Conservation (phyloP, 2,113 vertebrate species). For the Caranx melampygus region DNA sequence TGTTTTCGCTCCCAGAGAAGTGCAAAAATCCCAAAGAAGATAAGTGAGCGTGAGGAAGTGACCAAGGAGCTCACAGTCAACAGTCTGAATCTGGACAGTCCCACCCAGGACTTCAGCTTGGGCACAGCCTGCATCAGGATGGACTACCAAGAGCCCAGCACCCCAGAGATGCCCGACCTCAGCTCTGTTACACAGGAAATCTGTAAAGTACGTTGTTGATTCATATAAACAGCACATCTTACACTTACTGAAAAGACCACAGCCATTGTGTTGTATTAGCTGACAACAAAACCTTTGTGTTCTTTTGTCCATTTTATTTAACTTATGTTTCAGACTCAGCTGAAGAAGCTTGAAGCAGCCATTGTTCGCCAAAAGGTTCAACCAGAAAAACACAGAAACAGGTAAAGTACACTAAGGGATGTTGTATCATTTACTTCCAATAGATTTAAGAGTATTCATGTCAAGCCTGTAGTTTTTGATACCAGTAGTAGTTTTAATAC, state of each 20-base stretch:
- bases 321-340: slow-evolving; percentile 75
- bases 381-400: slow-evolving; percentile 55
- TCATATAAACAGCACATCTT: not conserved
- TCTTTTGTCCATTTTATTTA: slow-evolving; percentile 26
- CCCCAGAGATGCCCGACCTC: slow-evolving; percentile 84
- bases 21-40: slow-evolving; percentile 32
- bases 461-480: not conserved
- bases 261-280: not conserved
- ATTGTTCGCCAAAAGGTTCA: slow-evolving; percentile 2
- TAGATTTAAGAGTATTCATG: too few species aligned
- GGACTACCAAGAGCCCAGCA: slow-evolving; percentile 68
- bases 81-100: slow-evolving; percentile 60
- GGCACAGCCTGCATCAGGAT: slow-evolving; percentile 69
- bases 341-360: slow-evolving; percentile 42
- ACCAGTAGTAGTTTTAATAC: not conserved
- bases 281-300: not conserved
- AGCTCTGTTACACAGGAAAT: slow-evolving; percentile 84
- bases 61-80: slow-evolving; percentile 7
- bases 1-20: slow-evolving; percentile 43
- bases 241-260: not conserved
- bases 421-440: not conserved
- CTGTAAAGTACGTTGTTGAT: slow-evolving; percentile 77
- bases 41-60: not conserved
- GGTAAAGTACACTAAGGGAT: slow-evolving; percentile 48
- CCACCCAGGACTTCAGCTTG: slow-evolving; percentile 76